Evolutionary conservation across 2,888 invertebrate species (phyloP), one percentile per base, ranked within the genome.

Genomic region (Melolontha melolontha): DNA sequence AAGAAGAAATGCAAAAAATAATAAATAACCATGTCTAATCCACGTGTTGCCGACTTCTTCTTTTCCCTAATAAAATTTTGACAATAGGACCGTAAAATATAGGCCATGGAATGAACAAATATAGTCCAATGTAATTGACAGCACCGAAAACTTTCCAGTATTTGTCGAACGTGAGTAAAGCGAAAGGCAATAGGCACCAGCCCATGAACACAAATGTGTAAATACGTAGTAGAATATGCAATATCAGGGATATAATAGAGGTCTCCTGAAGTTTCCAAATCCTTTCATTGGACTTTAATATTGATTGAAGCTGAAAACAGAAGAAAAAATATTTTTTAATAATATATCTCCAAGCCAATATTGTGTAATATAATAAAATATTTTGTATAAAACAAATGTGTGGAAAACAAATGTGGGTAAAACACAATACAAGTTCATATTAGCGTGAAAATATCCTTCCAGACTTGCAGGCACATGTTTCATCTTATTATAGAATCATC

Each of bases 151-250:
- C 88, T 0, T 79, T 80, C 82, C 87, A 88, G 87, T 93, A 95
- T 72, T 89, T 90, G 0, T 87, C 82, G 74, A 87, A 91, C 4
- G 89, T 89, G 70, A 95, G 87, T 2, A 92, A 85, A 47, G 89
- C 89, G 76, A 95, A 94, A 0, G 94, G 91, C 8, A 89, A 84
- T 49, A 95, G 82, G 75, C 92, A 91, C 87, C 92, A 95, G 7
- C 95, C 94, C 91, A 95, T 93, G 75, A 92, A 93, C 7, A 93
- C 85, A 49, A 92, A 87, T 0, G 94, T 91, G 78, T 95, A 95
- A 0, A 88, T 76, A 79, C 92, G 92, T 0, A 92, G 82, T 4
- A 92, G 40, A 0, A 88, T 74, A 80, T 90, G 90, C 2, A 88
- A 78, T 0, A 87, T 47, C 6, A 85, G 78, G 65, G 85, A 85